Evolutionary conservation across 2,797 vertebrate genomes (phyloP).

Genomic region (Hozukius guyotensis): DNA sequence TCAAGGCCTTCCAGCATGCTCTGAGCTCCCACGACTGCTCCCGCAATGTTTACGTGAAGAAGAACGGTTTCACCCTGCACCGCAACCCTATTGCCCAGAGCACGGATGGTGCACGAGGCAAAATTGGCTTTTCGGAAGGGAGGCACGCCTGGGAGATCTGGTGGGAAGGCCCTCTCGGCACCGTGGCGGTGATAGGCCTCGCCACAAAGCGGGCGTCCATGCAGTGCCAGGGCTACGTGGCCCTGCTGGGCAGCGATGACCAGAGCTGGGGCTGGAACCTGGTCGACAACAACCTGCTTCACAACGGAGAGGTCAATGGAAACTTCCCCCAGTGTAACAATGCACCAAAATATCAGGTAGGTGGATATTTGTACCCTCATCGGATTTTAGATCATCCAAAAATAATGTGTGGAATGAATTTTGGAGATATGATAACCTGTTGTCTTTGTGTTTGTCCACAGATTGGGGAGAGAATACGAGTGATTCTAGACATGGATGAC

Average conservation of each 20-base stretch:
- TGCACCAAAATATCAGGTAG: constrained; percentile 98
- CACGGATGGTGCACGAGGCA: constrained; percentile 96
- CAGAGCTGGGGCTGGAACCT: constrained; percentile 99
- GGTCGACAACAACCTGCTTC: constrained; percentile 98
- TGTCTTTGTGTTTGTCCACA: constrained; percentile 66
- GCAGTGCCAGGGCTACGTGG: constrained; percentile 99
- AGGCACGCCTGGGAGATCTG: constrained; percentile 99
- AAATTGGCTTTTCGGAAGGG: constrained; percentile 97
- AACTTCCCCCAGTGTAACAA: constrained; percentile 99
- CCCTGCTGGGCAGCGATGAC: constrained; percentile 96
- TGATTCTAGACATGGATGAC: constrained; percentile 99
- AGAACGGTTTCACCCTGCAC: constrained; percentile 98
- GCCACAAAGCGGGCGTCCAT: constrained; percentile 96
- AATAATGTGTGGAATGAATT: not conserved
- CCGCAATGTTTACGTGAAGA: constrained; percentile 98
- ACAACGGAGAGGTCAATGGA: constrained; percentile 98
- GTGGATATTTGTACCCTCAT: not conserved
- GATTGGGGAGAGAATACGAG: constrained; percentile 99
- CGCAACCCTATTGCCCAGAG: constrained; percentile 99
- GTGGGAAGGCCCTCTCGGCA: constrained; percentile 99
- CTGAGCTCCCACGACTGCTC: constrained; percentile 99
- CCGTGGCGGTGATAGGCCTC: constrained; percentile 97
- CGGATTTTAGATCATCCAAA: not conserved
- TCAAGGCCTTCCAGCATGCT: constrained; percentile 94
- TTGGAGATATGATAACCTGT: not conserved